Evolutionary conservation across 2,888 invertebrate species (phyloP).

Genomic region (Zygothrica quintamaculata): DNA sequence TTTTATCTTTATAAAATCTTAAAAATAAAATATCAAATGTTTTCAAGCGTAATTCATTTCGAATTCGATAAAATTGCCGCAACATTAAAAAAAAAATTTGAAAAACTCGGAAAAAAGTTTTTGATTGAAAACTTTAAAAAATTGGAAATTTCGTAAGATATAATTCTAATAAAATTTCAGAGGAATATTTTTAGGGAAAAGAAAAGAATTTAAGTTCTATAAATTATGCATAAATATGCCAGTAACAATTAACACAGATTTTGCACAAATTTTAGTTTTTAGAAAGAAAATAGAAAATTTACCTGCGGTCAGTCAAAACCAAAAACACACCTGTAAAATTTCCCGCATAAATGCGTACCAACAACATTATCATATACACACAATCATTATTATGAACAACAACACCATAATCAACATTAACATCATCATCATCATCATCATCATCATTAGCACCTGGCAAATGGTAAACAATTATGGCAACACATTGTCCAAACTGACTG

Average conservation of each 20-base stretch:
- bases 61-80: too few species aligned
- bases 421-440: neutral
- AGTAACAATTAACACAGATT: constrained; percentile 24
- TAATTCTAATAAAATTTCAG: too few species aligned
- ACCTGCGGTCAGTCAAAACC: constrained; percentile 14
- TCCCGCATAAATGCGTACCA: constrained; percentile 28
- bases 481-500: constrained; percentile 10
- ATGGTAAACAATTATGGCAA: constrained; percentile 65
- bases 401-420: neutral
- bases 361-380: neutral
- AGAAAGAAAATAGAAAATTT: constrained; percentile 15
- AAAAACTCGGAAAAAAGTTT: too few species aligned
- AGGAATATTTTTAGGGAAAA: too few species aligned
- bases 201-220: neutral
- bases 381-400: neutral
- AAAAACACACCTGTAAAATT: constrained; percentile 39
- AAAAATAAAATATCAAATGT: too few species aligned
- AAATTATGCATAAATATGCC: constrained; percentile 3
- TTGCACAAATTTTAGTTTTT: constrained; percentile 1
- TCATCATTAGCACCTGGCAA: constrained; percentile 31
- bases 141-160: too few species aligned
- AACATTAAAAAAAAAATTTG: too few species aligned
- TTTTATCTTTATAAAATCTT: too few species aligned
- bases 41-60: too few species aligned
- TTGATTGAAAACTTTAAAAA: too few species aligned